These are phyloP conservation scores for Eubucco bourcierii DNA, from an alignment of 2,113 vertebrate genomes.

Conservation along the genomic window DNA sequence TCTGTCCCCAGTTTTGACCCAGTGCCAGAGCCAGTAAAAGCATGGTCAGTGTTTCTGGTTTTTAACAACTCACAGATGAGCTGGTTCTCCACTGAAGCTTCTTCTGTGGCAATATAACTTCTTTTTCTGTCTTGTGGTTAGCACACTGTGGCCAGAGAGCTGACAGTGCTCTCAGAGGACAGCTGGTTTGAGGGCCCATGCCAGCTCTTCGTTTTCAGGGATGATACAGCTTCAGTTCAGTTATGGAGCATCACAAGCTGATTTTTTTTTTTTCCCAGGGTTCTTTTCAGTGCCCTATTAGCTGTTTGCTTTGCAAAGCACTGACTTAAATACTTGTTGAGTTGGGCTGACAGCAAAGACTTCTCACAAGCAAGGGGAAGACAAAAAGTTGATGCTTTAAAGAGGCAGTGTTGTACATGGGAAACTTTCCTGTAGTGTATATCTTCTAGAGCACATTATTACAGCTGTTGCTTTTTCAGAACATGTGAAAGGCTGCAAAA, in stretches of 20 bases:
- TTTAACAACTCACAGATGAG: background rate
- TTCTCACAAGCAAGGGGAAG: background rate
- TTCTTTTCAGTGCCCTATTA: background rate
- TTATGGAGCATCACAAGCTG: background rate
- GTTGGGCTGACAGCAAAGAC: background rate
- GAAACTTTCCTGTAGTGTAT: constrained; percentile 3
- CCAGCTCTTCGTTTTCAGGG: background rate
- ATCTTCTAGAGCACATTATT: background rate
- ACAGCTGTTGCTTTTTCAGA: background rate
- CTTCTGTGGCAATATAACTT: background rate
- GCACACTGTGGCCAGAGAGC: background rate
- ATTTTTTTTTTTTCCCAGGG: background rate
- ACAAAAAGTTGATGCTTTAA: background rate
- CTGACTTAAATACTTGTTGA: background rate
- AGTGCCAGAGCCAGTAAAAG: background rate
- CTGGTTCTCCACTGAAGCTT: background rate
- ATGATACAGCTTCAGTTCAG: background rate
- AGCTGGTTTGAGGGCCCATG: background rate
- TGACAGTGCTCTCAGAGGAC: background rate
- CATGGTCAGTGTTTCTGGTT: background rate
- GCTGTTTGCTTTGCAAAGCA: background rate
- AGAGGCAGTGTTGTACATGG: rapidly evolving
- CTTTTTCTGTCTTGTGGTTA: background rate
- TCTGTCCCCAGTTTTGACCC: background rate
- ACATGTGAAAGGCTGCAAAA: background rate